Base-by-base conservation (phyloP, 2,113 vertebrate genomes). In the Neomonachus schauinslandi region DNA sequence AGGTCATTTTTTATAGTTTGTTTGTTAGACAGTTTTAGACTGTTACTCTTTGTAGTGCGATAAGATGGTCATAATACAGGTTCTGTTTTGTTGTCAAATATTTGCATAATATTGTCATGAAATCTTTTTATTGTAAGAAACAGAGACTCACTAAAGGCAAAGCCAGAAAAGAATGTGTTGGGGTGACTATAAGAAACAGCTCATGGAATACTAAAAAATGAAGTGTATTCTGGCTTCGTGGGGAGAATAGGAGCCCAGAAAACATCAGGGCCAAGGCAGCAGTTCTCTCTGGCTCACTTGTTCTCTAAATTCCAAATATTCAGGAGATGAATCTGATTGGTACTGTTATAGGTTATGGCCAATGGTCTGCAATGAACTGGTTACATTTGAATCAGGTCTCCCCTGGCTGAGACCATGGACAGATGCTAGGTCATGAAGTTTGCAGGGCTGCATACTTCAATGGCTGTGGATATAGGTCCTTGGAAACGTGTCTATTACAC, bases 51-150 rank as follows among this genome's bases (percentile, higher is more conserved):
- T 76, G 49, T 51, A 65, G 28, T 79, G 12, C 22, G 87, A 49
- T 22, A 92, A 57, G 28, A 95, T 63, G 10, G 19, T 85, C 79
- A 92, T 71, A 83, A 91, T 22, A 49, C 5, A 36, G 28, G 28
- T 42, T 94, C 83, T 89, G 16, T 79, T 83, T 91, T 72, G 6
- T 67, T 65, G 13, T 55, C 89, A 96, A 59, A 79, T 85, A 89
- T 42, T 85, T 92, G 16, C 59, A 67, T 77, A 71, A 53, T 94
- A 80, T 77, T 84, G 94, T 80, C 82, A 57, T 31, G 22, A 92
- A 86, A 69, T 2, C 15, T 93, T 90, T 72, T 95, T 39, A 81
- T 81, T 69, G 5, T 81, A 92, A 85, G 28, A 22, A 81, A 85
- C 1, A 57, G 49, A 84, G 19, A n/a, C 12, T 85, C 13, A 36